Evolutionary conservation across 1,140 invertebrate genomes (phyloP).

Genomic region (Conus betulinus): DNA sequence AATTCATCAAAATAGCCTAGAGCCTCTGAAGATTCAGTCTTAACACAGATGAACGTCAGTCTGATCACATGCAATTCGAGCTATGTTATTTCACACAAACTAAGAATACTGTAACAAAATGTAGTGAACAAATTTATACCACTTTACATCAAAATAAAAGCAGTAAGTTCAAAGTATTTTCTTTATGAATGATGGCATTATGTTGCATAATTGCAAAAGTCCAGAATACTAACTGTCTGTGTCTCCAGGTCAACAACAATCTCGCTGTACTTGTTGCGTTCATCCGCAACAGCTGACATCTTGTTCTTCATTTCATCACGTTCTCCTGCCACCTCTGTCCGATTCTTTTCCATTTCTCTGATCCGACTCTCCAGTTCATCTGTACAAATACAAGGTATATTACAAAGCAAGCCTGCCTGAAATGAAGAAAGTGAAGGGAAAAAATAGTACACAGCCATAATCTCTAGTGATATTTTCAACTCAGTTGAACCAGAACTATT

Average conservation of each 20-base stretch:
- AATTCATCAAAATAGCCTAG: too few species aligned
- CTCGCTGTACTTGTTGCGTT: conserved; percentile 62
- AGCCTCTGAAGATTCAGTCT: too few species aligned
- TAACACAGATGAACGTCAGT: too few species aligned
- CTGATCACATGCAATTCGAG: too few species aligned
- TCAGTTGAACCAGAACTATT: too few species aligned
- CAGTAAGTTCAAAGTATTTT: background rate
- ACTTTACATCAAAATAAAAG: background rate
- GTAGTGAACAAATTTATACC: background rate
- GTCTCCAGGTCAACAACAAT: conserved; percentile 57
- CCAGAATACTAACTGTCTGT: conserved; percentile 10
- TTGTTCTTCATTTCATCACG: conserved; percentile 41
- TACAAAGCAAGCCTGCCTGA: too few species aligned
- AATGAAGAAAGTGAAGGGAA: too few species aligned
- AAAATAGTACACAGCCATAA: too few species aligned
- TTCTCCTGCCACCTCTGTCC: conserved; percentile 34
- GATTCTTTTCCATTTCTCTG: conserved; percentile 76
- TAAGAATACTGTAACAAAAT: background rate
- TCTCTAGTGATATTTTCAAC: too few species aligned
- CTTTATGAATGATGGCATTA: background rate
- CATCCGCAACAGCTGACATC: conserved; percentile 42
- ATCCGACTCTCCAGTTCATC: conserved; percentile 49
- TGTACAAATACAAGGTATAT: conserved; percentile 26
- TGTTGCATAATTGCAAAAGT: background rate
- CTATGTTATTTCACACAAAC: background rate